Base-by-base conservation (phyloP, 2,113 vertebrate genomes). In the Cichladusa arquata region DNA sequence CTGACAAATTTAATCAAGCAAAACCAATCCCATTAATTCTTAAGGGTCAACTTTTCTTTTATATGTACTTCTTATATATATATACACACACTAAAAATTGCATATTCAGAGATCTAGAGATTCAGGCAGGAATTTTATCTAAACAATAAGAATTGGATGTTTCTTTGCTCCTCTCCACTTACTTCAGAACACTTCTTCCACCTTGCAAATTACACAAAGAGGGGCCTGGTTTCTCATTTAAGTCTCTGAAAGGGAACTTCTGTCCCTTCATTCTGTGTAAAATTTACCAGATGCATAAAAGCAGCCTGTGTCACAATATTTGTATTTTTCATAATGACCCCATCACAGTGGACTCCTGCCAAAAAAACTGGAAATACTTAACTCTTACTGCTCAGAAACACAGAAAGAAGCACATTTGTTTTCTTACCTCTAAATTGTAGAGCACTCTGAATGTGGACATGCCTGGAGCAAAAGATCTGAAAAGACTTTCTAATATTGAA, bases 361-460 rank as follows among this genome's bases (percentile, higher is more conserved):
- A 58, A 58, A 38, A 74, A 64, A 47, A 5, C 36, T 9, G 33
- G 33, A 79, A 71, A n/a, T 56, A 48, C 5, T 81, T 73, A 33
- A 72, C 19, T 44, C 15, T 57, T 25, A 17, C 31, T 5, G 23
- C 15, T 86, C 33, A 91, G 48, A 76, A 87, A 81, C 12, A 62
- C 8, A 65, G 26, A 45, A 77, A 86, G 14, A 6, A 89, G 6
- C 12, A 93, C 12, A 42, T 48, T n/a, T 76, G 9, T n/a, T 54
- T 92, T 85, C 96, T 95, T 98, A 99, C 99, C 98, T 99, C 99
- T 44, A 99, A 98, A 89, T 99, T 99, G 97, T 99, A 99, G 3
- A 99, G 98, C 45, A 99, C 99, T 98, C 99, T 98, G 96, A 99
- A 99, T 19, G 99, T 99, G 48, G 99, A 99, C 99, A 99, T 99